These are phyloP conservation scores for Ormyrus rosae DNA, from an alignment of 2,888 invertebrate genomes.

Conservation along the genomic window DNA sequence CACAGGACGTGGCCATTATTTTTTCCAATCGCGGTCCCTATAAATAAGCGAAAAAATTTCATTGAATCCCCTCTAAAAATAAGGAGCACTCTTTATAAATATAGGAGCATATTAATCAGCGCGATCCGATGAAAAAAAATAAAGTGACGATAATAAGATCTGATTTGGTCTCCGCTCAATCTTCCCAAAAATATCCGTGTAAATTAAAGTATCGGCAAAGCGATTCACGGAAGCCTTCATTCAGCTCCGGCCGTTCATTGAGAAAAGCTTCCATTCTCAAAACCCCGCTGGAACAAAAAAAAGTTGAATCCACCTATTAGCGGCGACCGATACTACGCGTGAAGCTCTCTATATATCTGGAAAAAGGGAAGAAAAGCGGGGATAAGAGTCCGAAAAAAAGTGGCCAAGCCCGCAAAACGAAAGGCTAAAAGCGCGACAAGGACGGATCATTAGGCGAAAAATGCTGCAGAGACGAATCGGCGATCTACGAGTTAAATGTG, in stretches of 20 bases:
- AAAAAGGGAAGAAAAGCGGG: slow-evolving; percentile 8
- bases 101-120: no score
- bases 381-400: slow-evolving; percentile 2
- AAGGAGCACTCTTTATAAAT: neutral
- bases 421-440: slow-evolving; percentile 5
- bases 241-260: slow-evolving; percentile 10
- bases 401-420: neutral
- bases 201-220: slow-evolving; percentile 36
- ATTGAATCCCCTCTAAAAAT: no score
- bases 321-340: no score
- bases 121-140: neutral
- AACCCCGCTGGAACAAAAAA: neutral
- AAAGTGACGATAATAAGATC: slow-evolving; percentile 1
- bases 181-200: slow-evolving; percentile 19
- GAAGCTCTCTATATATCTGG: neutral
- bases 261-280: neutral
- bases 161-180: neutral
- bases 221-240: slow-evolving; percentile 26
- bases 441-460: slow-evolving; percentile 26
- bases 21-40: neutral
- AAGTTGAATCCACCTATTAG: no score
- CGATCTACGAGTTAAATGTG: slow-evolving; percentile 31
- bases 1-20: slow-evolving; percentile 11
- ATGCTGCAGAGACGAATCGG: slow-evolving; percentile 22
- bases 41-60: no score